Conservation (phyloP, 2,888 invertebrate species). For the Chamaedrilus cognettii region DNA sequence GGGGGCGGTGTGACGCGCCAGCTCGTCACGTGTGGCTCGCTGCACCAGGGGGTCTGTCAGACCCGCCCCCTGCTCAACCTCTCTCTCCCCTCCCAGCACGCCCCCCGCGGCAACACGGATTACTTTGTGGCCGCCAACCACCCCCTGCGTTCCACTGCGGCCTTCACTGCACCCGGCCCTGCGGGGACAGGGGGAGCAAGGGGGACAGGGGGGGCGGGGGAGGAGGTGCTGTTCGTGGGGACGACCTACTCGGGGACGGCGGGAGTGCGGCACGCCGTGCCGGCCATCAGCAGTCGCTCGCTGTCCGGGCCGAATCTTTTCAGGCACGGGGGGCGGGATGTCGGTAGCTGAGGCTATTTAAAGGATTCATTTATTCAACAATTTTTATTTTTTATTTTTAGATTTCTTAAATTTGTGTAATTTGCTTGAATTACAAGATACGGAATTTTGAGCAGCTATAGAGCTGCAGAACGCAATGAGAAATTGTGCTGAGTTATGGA, state of each 20-base stretch:
- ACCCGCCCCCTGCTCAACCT: constrained; percentile 9
- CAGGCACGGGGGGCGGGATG: no score
- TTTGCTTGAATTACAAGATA: no score
- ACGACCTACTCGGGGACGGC: constrained; percentile 16
- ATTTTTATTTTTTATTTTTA: no score
- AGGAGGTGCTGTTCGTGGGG: constrained; percentile 29
- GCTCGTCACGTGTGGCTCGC: constrained; percentile 52
- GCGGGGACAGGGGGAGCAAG: not conserved
- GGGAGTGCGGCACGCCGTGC: constrained; percentile 9
- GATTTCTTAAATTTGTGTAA: no score
- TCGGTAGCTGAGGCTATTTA: no score
- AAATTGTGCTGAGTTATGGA: no score
- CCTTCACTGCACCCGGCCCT: constrained; percentile 28
- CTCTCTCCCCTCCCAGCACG: not conserved
- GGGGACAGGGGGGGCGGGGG: no score
- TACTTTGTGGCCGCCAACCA: constrained; percentile 28
- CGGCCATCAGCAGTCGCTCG: constrained; percentile 24
- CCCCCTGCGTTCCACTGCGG: constrained; percentile 22
- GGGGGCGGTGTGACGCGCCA: constrained; percentile 42
- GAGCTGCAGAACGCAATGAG: no score
- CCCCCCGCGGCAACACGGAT: not conserved
- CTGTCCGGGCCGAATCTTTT: no score
- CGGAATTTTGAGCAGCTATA: no score
- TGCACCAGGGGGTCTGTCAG: constrained; percentile 39
- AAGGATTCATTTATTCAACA: no score